A percentile compares a stretch with the other conserved stretches of the same genome.
These are phyloP conservation scores for Neosilurus hyrtlii DNA, from an alignment of 2,797 vertebrate species.

Conservation along the genomic window DNA sequence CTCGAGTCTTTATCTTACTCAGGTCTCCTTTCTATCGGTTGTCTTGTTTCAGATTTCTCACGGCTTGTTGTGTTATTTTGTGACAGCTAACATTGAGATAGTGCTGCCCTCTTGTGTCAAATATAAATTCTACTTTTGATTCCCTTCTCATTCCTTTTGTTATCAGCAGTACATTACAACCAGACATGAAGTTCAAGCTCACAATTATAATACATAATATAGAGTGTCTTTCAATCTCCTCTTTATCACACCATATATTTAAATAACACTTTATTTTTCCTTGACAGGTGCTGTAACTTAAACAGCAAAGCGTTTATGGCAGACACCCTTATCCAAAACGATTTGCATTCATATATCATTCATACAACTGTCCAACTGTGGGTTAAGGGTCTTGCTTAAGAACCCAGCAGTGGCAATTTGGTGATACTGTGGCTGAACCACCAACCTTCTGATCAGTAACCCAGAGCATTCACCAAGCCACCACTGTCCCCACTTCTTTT, in stretches of 20 bases:
- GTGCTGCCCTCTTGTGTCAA: conserved; percentile 48
- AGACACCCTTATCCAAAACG: too few relatives aligned
- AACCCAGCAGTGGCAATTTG: too few relatives aligned
- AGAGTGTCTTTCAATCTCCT: too few relatives aligned
- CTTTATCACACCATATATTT: neutral
- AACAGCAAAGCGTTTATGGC: neutral
- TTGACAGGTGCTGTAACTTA: neutral
- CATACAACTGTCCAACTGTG: too few relatives aligned
- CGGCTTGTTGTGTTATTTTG: neutral
- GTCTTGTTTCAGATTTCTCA: neutral
- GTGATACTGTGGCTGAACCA: too few relatives aligned
- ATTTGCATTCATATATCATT: too few relatives aligned
- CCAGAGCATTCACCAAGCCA: too few relatives aligned
- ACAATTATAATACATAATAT: neutral
- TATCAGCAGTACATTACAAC: neutral
- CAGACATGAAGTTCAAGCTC: neutral
- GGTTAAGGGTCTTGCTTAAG: too few relatives aligned
- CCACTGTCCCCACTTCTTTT: too few relatives aligned
- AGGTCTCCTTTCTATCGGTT: neutral
- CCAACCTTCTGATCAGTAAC: too few relatives aligned
- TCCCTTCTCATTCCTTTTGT: neutral
- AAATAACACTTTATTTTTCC: neutral
- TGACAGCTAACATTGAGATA: conserved; percentile 9
- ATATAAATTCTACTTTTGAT: neutral
- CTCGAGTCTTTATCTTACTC: neutral